Conservation (phyloP, 2,797 vertebrate species). For the Pelochelys cantorii region DNA sequence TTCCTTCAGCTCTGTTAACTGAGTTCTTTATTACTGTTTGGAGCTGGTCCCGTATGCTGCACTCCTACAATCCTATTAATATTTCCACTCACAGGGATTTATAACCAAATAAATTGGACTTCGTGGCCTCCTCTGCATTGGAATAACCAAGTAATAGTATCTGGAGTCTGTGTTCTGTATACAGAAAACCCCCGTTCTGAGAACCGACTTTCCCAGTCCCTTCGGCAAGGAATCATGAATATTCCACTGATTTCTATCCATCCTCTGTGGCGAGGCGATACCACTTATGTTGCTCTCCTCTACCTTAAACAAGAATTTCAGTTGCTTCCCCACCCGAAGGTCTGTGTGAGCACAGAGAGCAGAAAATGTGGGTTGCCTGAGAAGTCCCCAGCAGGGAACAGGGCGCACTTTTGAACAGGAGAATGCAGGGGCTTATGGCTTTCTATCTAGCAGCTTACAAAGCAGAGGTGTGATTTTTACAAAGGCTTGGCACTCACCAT, state of each 20-base stretch:
- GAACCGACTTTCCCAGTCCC: neutral
- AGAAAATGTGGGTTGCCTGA: neutral
- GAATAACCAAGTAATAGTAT: neutral
- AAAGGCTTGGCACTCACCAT: neutral
- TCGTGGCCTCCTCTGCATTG: neutral
- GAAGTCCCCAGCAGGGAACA: constrained; percentile 15
- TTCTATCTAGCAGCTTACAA: neutral
- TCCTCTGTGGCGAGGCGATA: neutral
- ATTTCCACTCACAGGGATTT: neutral
- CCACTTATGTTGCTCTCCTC: neutral
- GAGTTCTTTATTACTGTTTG: neutral
- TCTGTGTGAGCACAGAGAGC: neutral
- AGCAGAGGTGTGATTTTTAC: neutral
- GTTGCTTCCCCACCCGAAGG: neutral
- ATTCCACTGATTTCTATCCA: neutral
- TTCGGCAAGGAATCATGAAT: neutral
- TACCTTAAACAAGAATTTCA: neutral
- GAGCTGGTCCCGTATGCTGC: neutral
- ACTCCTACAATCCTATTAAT: accelerated
- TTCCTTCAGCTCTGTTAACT: neutral
- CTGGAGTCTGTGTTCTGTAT: neutral
- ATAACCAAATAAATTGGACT: neutral
- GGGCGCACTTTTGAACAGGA: neutral
- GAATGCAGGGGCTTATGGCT: neutral
- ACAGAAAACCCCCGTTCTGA: too few relatives aligned